Percentiles rank a stretch among this genome's conserved stretches.
Conservation (phyloP, 1,140 invertebrate species). For the Apis cerana region DNA sequence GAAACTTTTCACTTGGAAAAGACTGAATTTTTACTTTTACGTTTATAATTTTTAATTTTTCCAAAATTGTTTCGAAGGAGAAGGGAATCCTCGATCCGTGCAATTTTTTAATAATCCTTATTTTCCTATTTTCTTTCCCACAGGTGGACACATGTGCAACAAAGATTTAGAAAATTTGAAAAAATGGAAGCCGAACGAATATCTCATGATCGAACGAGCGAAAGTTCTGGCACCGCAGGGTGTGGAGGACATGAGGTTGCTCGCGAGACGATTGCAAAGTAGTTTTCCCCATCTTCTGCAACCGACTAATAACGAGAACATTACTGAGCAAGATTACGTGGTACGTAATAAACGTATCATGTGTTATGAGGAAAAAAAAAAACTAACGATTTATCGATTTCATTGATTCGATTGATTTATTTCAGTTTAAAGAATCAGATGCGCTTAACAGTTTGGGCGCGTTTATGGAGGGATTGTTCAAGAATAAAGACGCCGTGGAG, state of each 20-base stretch:
- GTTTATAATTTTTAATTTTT: too few species aligned
- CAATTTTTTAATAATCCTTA: too few species aligned
- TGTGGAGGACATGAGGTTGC: slow-evolving; percentile 72
- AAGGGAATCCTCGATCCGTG: too few species aligned
- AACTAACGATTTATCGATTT: neutral
- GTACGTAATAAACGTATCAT: slow-evolving; percentile 35
- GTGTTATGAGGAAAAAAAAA: neutral
- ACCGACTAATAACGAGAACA: slow-evolving; percentile 33
- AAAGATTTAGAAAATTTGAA: slow-evolving; percentile 75
- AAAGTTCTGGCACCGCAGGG: slow-evolving; percentile 73
- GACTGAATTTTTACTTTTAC: too few species aligned
- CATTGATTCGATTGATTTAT: neutral
- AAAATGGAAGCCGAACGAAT: slow-evolving; percentile 69
- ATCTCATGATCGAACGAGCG: slow-evolving; percentile 64
- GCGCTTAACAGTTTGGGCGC: slow-evolving; percentile 67
- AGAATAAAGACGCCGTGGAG: slow-evolving; percentile 58
- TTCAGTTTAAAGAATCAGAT: slow-evolving; percentile 74
- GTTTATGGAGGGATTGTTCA: slow-evolving; percentile 77
- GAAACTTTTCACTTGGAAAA: too few species aligned
- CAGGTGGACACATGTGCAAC: slow-evolving; percentile 77
- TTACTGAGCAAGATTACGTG: slow-evolving; percentile 65
- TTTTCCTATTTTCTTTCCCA: neutral
- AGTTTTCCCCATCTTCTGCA: slow-evolving; percentile 75
- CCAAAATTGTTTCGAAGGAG: too few species aligned
- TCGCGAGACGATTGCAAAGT: slow-evolving; percentile 73